Conservation (phyloP, 2,797 vertebrate genomes). For the Crocidura indochinensis region DNA sequence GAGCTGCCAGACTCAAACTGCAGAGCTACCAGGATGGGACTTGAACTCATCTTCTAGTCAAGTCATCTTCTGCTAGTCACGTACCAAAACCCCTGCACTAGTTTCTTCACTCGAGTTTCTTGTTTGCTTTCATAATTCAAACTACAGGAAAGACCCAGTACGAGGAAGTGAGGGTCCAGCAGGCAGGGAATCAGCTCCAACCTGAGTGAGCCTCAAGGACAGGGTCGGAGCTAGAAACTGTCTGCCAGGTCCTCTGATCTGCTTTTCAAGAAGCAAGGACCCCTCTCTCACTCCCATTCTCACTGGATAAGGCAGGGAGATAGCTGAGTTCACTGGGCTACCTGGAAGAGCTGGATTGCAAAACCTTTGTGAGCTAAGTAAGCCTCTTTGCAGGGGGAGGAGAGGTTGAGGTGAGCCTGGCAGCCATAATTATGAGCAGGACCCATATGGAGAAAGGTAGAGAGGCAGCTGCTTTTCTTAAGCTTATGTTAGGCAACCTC, state of each 20-base stretch:
- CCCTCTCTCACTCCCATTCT: neutral
- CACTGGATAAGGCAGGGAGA: neutral
- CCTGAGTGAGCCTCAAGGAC: neutral
- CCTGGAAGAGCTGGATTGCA: conserved; percentile 30
- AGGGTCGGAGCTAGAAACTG: neutral
- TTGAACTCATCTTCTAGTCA: no score
- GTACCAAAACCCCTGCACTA: no score
- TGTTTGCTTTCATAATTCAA: conserved; percentile 2
- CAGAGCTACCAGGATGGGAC: no score
- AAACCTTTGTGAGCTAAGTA: conserved; percentile 6
- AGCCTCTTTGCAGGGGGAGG: neutral
- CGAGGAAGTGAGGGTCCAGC: neutral
- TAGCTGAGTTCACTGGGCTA: neutral
- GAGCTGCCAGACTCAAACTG: no score
- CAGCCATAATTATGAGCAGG: neutral
- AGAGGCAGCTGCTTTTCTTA: conserved; percentile 18
- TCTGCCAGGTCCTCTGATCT: neutral
- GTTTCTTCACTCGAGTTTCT: no score
- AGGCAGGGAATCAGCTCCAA: neutral
- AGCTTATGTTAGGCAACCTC: no score
- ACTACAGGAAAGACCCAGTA: neutral
- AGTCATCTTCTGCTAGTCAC: no score
- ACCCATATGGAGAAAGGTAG: conserved; percentile 40
- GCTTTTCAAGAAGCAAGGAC: neutral
- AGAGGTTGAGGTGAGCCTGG: neutral